A percentile compares a stretch with the other conserved stretches of the same genome.
phyloP scores from a whole-genome alignment of 2,113 vertebrate species.

The Xiphophorus couchianus region DNA sequence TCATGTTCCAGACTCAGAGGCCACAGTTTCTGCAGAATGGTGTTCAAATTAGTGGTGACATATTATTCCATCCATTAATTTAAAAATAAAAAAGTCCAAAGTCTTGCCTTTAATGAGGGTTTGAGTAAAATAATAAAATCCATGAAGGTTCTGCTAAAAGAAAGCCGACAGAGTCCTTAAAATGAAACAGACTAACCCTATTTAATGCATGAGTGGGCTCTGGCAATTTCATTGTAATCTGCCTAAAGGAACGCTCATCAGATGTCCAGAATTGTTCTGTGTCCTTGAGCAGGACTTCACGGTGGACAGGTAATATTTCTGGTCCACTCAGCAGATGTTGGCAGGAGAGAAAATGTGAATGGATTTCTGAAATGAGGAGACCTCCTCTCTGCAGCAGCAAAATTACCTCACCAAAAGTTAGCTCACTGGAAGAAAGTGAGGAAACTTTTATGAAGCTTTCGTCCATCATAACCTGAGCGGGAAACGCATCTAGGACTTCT shows the following conservation, averaged over 20 bases:
- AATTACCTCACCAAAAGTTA: not conserved
- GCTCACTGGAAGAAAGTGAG: not conserved
- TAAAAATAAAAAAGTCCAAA: not conserved
- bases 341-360: not conserved
- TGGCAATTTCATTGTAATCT: not conserved
- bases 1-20: not conserved
- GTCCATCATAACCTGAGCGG: not conserved
- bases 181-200: not conserved
- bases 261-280: not conserved
- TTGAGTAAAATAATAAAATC: conserved; percentile 2
- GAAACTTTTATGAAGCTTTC: not conserved
- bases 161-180: not conserved
- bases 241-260: conserved; percentile 6
- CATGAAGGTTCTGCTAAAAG: not conserved
- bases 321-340: conserved; percentile 1
- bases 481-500: not conserved
- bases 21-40: not conserved
- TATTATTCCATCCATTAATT: not conserved
- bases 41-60: not conserved
- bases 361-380: not conserved
- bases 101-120: not conserved
- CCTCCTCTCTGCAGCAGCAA: not conserved
- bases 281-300: conserved; percentile 1
- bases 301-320: not conserved
- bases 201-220: not conserved